Evolutionary conservation across 1,140 invertebrate species (phyloP).

Genomic region (Hetaerina americana): DNA sequence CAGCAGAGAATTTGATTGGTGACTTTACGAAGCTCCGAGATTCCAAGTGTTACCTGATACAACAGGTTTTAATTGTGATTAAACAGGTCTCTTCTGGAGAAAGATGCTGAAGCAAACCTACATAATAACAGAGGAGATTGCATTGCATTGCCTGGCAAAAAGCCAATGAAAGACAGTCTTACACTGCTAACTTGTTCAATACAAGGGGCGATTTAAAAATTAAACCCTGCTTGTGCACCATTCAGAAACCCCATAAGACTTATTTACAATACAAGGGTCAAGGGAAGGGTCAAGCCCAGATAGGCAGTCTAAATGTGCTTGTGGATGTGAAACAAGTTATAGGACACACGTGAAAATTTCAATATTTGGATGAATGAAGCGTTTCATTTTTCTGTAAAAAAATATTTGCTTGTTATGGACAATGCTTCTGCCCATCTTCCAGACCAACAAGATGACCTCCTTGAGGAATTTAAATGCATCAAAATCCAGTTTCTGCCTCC

Average conservation of each 20-base stretch:
- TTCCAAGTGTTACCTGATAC: background rate
- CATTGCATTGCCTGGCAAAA: background rate
- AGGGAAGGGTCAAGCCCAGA: background rate
- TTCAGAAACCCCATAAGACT: constrained; percentile 14
- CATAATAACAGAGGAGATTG: background rate
- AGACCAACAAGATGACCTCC: constrained; percentile 13
- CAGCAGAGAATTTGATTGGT: background rate
- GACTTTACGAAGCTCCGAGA: background rate
- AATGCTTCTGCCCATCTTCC: constrained; percentile 25
- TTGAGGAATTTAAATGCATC: constrained; percentile 20
- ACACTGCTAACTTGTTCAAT: constrained; percentile 18
- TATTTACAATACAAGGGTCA: background rate
- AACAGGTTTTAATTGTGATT: background rate
- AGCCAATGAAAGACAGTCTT: background rate
- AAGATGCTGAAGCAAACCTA: background rate
- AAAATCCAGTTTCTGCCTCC: constrained; percentile 23
- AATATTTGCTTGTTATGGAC: constrained; percentile 25
- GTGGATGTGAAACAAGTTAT: too few relatives aligned
- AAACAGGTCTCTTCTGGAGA: background rate
- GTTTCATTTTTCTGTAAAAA: constrained; percentile 24
- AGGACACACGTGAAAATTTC: background rate
- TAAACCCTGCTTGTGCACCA: constrained; percentile 20
- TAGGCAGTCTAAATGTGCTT: too few relatives aligned
- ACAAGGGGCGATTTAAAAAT: constrained; percentile 16
- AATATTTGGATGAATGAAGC: background rate